Percentiles rank a stretch among this genome's conserved stretches.
Evolutionary conservation across 2,797 vertebrate genomes (phyloP).

Genomic region (Pygocentrus nattereri): DNA sequence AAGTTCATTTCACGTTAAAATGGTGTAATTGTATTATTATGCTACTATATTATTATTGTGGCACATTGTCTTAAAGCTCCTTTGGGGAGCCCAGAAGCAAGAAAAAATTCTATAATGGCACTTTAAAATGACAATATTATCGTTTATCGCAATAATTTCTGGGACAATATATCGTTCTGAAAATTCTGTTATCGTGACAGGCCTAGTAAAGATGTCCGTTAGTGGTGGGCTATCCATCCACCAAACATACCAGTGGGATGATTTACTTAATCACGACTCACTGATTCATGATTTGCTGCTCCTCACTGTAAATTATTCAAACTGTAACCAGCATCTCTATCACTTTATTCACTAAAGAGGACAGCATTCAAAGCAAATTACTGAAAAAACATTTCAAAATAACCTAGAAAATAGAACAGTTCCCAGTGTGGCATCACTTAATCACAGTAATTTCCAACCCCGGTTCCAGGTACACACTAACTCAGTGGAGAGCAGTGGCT

Average conservation of each 20-base stretch:
- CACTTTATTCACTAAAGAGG: neutral
- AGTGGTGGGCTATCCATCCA: neutral
- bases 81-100: too few relatives aligned
- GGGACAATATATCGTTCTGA: too few relatives aligned
- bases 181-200: too few relatives aligned
- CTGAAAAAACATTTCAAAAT: conserved; percentile 3
- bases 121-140: too few relatives aligned
- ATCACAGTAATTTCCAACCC: neutral
- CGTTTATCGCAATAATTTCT: too few relatives aligned
- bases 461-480: neutral
- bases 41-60: too few relatives aligned
- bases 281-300: conserved; percentile 24
- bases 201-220: neutral
- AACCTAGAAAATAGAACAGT: neutral
- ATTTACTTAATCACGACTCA: conserved; percentile 7
- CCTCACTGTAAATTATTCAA: conserved; percentile 38
- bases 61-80: too few relatives aligned
- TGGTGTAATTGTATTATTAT: too few relatives aligned
- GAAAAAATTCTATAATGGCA: too few relatives aligned
- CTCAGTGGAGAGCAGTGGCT: too few relatives aligned
- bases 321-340: conserved; percentile 1
- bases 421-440: neutral
- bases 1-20: too few relatives aligned
- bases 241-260: conserved; percentile 18
- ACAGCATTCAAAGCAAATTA: conserved; percentile 39